Conservation (phyloP, 2,113 vertebrate genomes). For the Terrapene triunguis region DNA sequence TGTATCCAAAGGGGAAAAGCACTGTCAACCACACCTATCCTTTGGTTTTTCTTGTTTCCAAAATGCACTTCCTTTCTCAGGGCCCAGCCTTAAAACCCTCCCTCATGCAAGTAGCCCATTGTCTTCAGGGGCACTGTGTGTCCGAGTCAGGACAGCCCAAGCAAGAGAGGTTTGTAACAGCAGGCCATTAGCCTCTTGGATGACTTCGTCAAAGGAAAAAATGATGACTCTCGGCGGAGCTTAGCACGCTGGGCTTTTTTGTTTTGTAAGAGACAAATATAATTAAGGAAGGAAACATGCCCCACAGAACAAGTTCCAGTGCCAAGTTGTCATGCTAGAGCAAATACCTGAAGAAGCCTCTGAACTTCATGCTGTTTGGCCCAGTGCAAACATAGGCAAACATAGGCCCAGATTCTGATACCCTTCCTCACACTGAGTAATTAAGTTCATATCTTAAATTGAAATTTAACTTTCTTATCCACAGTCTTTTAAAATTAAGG, state of each 20-base stretch:
- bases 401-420: neutral
- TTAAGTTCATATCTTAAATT: neutral
- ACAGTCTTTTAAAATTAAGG: neutral
- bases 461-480: neutral
- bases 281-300: neutral
- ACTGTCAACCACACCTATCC: conserved; percentile 55
- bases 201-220: conserved; percentile 6
- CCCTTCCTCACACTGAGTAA: neutral
- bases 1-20: conserved; percentile 62
- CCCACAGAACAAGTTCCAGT: neutral
- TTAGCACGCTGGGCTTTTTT: neutral
- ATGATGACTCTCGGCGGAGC: neutral
- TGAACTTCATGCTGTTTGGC: neutral
- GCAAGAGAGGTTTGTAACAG: neutral
- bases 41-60: conserved; percentile 61
- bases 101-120: conserved; percentile 33
- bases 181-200: neutral
- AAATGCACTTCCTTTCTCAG: conserved; percentile 49
- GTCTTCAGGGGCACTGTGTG: neutral
- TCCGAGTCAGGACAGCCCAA: neutral
- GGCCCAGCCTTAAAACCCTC: conserved; percentile 44
- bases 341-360: conserved; percentile 23
- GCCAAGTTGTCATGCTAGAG: neutral
- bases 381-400: neutral
- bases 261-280: conserved; percentile 9